phyloP scores from a whole-genome alignment of 2,888 invertebrate species.

The Prionchulus punctatus region DNA sequence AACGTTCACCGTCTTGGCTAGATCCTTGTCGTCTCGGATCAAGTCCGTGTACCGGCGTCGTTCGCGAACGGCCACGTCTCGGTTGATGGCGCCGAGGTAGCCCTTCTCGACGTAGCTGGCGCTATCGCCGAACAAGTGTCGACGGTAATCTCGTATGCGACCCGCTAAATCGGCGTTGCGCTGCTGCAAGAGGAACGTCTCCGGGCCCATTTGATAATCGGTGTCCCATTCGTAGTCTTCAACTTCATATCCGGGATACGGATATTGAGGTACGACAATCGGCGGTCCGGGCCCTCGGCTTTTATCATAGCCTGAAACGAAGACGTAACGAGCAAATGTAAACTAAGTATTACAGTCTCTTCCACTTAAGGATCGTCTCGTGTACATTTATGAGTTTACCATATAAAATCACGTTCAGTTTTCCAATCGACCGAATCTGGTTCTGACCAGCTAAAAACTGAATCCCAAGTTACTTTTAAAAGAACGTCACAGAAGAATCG shows the following conservation, averaged over 20 bases:
- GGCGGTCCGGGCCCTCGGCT: neutral
- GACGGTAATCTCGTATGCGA: constrained; percentile 28
- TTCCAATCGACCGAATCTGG: no score
- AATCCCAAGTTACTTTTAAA: no score
- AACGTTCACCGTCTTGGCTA: neutral
- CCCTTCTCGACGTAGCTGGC: constrained; percentile 1
- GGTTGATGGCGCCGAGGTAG: neutral
- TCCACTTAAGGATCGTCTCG: no score
- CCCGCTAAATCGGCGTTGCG: constrained; percentile 84
- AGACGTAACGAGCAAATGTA: no score
- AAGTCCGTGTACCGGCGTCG: constrained; percentile 13
- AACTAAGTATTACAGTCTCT: no score
- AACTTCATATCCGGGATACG: constrained; percentile 12
- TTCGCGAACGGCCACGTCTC: constrained; percentile 4
- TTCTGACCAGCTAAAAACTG: no score
- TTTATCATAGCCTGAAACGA: neutral
- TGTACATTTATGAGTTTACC: no score
- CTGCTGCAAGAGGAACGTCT: constrained; percentile 80
- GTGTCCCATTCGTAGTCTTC: constrained; percentile 34
- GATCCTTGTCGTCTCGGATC: constrained; percentile 3
- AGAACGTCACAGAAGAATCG: no score
- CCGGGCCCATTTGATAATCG: constrained; percentile 88
- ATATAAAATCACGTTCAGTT: no score
- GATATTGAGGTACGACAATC: neutral
- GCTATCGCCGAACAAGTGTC: constrained; percentile 6